Conservation (phyloP, 1,140 invertebrate species). For the Ceratosolen solmsi region DNA sequence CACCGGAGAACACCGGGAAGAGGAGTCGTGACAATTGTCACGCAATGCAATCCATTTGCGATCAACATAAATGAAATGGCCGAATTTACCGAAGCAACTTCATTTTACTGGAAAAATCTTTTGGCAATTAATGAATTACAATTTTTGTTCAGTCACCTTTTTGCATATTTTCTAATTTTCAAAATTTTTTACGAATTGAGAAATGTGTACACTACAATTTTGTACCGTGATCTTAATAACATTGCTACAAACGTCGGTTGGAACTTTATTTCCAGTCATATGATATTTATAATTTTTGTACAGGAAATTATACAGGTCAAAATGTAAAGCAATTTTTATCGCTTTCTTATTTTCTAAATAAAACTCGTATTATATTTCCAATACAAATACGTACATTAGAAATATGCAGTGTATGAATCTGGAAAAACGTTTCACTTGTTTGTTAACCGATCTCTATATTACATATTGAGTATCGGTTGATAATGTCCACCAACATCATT, state of each 20-base stretch:
- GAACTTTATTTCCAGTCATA: constrained; percentile 1
- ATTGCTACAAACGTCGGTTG: background rate
- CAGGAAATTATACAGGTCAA: no score
- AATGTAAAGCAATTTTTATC: no score
- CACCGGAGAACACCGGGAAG: background rate
- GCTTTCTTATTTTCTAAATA: no score
- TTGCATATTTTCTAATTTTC: constrained; percentile 31
- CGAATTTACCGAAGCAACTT: constrained; percentile 50
- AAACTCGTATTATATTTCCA: no score
- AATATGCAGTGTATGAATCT: no score
- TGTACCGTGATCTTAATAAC: background rate
- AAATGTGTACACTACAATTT: background rate
- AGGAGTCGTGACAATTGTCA: constrained; percentile 16
- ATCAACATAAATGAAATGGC: constrained; percentile 39
- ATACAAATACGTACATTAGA: no score
- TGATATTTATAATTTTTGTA: no score
- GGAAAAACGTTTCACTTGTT: no score
- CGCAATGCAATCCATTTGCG: background rate
- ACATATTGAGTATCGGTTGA: no score
- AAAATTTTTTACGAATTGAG: background rate
- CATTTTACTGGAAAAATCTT: constrained; percentile 63
- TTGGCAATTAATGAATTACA: constrained; percentile 64
- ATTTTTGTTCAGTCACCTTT: constrained; percentile 57
- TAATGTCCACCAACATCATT: no score
- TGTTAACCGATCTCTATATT: no score